Base-by-base conservation (phyloP, 2,888 invertebrate genomes). In the Halictus quadricinctus region DNA sequence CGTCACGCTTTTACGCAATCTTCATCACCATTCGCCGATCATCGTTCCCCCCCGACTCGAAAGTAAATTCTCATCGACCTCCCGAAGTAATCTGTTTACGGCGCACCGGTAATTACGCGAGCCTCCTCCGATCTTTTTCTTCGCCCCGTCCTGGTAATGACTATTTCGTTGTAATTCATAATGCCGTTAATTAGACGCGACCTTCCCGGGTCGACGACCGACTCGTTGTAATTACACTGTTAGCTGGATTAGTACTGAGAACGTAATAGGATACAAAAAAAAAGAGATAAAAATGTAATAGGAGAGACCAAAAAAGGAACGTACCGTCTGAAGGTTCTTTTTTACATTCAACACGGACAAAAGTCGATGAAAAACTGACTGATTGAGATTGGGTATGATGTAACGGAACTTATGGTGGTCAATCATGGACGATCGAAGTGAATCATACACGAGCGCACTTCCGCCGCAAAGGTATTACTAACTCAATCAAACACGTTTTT, bases 1-100 rank as follows among this genome's bases (percentile, higher is more conserved):
- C 89, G 86, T 90, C 88, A 88, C 88, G 89, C 87, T 90, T 89
- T 90, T 89, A 88, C 89, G 90, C 87, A 88, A 90, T 90, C 89
- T 89, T 90, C 88, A 85, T 86, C 88, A 76, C 89, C 88, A 88
- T 90, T 90, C 88, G 87, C 60, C 74, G 81, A 58, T 50, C 76
- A 75, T 64, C 76, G 73, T 72, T 76, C 76, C 54, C 25, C 66
- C 46, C 36, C 36, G 36, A 60, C 77, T 77, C 73, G 81, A 79
- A 80, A 90, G 87, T 86, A 87, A 87, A 90, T 86, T 88, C 75
- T 74, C 60, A 46, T 77, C 87, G 75, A 64, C 80, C 66, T 64
- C 79, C 64, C 81, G 74, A 83, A 83, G 77, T 85, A 90, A 90
- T 88, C 88, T 83, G 84, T 85, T 87, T 86, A 88, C 81, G 73